Percentiles rank a stretch among this genome's conserved stretches.
Evolutionary conservation across 2,113 vertebrate genomes (phyloP).

Genomic region (Sarotherodon lohbergeri): DNA sequence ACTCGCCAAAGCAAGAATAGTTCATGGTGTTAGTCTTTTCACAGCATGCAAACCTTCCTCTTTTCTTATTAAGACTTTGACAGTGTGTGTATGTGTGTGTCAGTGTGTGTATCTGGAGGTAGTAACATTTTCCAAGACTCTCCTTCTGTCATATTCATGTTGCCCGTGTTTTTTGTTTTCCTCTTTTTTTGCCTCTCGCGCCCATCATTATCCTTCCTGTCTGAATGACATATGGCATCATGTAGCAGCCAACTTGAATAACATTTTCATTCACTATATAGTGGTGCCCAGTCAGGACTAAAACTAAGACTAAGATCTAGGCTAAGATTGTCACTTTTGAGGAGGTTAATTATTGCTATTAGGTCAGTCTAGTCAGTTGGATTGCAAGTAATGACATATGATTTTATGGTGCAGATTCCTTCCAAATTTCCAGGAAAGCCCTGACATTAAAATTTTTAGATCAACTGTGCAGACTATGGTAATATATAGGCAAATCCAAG

Average conservation of each 20-base stretch:
- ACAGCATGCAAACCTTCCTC: neutral
- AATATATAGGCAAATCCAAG: neutral
- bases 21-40: neutral
- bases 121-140: neutral
- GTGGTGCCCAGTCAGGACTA: neutral
- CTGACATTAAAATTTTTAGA: neutral
- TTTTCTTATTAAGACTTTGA: neutral
- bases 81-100: neutral
- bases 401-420: neutral
- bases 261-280: constrained; percentile 21
- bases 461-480: neutral
- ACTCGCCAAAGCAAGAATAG: neutral
- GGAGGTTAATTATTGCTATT: neutral
- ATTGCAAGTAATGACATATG: neutral
- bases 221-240: constrained; percentile 28
- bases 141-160: constrained; percentile 3
- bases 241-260: constrained; percentile 21
- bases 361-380: neutral
- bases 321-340: neutral
- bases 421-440: neutral
- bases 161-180: neutral
- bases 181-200: neutral
- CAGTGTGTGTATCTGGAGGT: neutral
- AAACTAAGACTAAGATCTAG: neutral
- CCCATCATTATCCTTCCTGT: neutral